Base-by-base conservation (phyloP, 2,888 invertebrate genomes). In the Aethes cnicana region DNA sequence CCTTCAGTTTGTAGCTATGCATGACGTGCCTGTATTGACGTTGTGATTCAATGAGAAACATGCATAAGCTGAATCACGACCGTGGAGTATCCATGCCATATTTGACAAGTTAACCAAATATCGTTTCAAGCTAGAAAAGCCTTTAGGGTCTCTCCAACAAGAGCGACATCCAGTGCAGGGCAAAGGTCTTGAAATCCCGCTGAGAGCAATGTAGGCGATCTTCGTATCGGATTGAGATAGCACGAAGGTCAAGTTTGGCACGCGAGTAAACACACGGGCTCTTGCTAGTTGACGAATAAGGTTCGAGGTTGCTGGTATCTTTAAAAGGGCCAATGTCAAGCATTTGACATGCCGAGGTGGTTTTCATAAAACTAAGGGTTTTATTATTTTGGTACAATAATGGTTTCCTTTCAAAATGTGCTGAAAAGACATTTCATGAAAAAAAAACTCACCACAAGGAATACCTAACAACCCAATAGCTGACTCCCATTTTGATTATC, bases 181-280 rank as follows among this genome's bases (percentile, higher is more conserved):
- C 59, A 59, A 69, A 71, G 69, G 69, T 74, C 68, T 67, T 60
- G 61, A 68, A 61, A 58, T 66, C 84, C 85, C 79, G 81, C 82
- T 78, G 84, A 63, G 84, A 79, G 75, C 84, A 75, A 80, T 79
- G 81, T 79, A 74, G 78, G 79, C 71, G 78, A 85, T 85, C 86
- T 81, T 66, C 55, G 64, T 74, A 83, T 84, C 82, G 77, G 81
- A 81, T 84, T 79, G 72, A 85, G 83, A 83, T 84, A 82, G 74
- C 70, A 58, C 64, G 63, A 74, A 82, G 87, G 87, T 86, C 84
- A 82, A 77, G 79, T 79, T 73, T 72, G 74, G 81, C 82, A 81
- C 78, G 81, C 76, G 75, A 78, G 74, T 72, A 66, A 69, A 75
- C 77, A 74, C 72, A 67, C 63, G 63, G 68, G 72, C 64, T 71